Evolutionary conservation across 2,888 invertebrate genomes (phyloP), one percentile per base, ranked within the genome.

Genomic region (Philaethria dido): DNA sequence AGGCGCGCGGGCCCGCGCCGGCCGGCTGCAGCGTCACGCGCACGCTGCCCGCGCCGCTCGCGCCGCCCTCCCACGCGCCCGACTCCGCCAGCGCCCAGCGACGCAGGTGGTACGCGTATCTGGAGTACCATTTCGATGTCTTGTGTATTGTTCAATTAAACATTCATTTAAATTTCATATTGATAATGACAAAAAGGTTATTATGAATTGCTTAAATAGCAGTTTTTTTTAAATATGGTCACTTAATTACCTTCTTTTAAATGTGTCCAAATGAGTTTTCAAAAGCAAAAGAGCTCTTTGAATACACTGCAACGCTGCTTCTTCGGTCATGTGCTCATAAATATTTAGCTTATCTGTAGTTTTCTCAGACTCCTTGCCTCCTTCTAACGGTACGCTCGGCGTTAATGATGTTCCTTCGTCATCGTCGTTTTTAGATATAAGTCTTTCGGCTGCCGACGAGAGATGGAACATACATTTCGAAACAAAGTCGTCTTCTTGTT

Each of bases 261-360:
- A 99, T 1, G 97, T 97, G 85, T 99, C 98, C 77, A 99, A 94
- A 89, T 99, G 99, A 0, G 98, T 98, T 84, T 98, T 97, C 64
- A 99, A 90, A 55, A 99, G 86, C 72, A 98, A 87, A 60, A 99
- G 85, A 39, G 98, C 98, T 75, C 98, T 94, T 87, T 99, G 98
- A 72, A 99, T 97, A 70, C 98, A 96, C 78, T 98, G 95, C 61
- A 99, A 84, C 66, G 97, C 97, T 4, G 96, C 95, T 77, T 98
- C 98, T 78, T 97, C 96, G 13, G 90, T 89, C 88, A 93, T 91
- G 68, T 91, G 88, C 59, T 91, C 91, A 63, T 91, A 91, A 55
- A 91, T 91, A 60, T 83, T 94, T 84, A 81, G 84, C 70, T 88
- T 92, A 59, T 93, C 92, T 0, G 82, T 72, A 0, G 78, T 76